Conservation (phyloP, 1,140 invertebrate species). For the Trissolcus basalis region DNA sequence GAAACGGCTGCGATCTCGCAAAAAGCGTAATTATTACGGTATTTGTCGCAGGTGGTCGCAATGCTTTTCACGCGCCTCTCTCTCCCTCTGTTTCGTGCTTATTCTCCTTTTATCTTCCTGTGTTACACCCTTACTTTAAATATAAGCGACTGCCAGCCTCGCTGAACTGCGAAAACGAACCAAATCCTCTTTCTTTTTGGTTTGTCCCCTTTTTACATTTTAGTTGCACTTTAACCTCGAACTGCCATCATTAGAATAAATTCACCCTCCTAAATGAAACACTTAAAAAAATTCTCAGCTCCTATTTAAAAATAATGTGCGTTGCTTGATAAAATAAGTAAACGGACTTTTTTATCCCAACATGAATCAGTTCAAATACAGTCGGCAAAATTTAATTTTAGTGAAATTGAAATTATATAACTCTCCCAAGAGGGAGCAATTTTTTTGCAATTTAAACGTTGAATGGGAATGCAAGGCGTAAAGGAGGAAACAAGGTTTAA, state of each 20-base stretch:
- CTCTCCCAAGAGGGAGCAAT: too few species aligned
- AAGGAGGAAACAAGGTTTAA: slow-evolving; percentile 20
- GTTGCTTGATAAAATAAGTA: too few species aligned
- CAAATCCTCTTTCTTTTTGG: slow-evolving; percentile 49
- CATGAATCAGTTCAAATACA: neutral
- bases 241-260: slow-evolving; percentile 46
- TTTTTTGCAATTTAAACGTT: slow-evolving; percentile 4
- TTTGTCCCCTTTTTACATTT: slow-evolving; percentile 29
- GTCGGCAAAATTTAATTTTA: too few species aligned
- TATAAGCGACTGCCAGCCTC: slow-evolving; percentile 36
- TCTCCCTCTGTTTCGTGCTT: slow-evolving; percentile 43
- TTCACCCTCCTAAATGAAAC: slow-evolving; percentile 33
- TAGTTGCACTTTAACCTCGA: slow-evolving; percentile 41
- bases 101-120: slow-evolving; percentile 59
- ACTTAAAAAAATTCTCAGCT: slow-evolving; percentile 21
- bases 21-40: slow-evolving; percentile 65
- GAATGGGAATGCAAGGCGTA: slow-evolving; percentile 20
- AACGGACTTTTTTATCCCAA: neutral
- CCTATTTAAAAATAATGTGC: too few species aligned
- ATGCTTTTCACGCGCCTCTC: slow-evolving; percentile 62
- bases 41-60: slow-evolving; percentile 63
- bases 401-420: too few species aligned
- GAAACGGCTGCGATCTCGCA: slow-evolving; percentile 51
- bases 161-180: slow-evolving; percentile 40
- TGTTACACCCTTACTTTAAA: slow-evolving; percentile 56